Conservation (phyloP, 2,113 vertebrate species). For the Sebastes fasciatus region DNA sequence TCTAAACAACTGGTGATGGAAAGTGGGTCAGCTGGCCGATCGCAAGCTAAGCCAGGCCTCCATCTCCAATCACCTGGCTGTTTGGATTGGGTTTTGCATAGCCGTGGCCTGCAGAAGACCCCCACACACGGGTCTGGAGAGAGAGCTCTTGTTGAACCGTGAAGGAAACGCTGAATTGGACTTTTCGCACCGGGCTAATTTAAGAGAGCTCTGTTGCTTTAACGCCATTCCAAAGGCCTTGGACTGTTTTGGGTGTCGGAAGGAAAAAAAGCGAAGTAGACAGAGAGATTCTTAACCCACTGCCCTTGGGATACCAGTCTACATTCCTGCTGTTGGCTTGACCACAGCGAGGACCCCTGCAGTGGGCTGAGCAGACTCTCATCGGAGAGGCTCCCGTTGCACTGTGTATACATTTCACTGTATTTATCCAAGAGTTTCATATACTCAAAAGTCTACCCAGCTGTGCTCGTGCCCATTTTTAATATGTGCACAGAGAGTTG, state of each 20-base stretch:
- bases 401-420: slow-evolving; percentile 29
- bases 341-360: slow-evolving; percentile 61
- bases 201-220: slow-evolving; percentile 66
- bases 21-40: slow-evolving; percentile 67
- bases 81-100: slow-evolving; percentile 47
- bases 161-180: slow-evolving; percentile 57
- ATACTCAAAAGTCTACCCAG: slow-evolving; percentile 17
- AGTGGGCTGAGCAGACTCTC: slow-evolving; percentile 37
- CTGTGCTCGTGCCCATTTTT: slow-evolving; percentile 9
- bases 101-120: slow-evolving; percentile 36
- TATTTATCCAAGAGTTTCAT: slow-evolving; percentile 52
- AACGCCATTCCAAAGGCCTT: slow-evolving; percentile 43
- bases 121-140: background rate
- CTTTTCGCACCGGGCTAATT: slow-evolving; percentile 58
- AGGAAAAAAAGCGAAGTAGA: slow-evolving; percentile 29
- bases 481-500: slow-evolving; percentile 25
- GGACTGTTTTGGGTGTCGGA: slow-evolving; percentile 24
- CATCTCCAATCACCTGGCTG: slow-evolving; percentile 57
- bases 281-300: slow-evolving; percentile 61
- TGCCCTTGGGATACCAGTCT: slow-evolving; percentile 67
- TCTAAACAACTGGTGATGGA: slow-evolving; percentile 36
- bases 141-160: slow-evolving; percentile 37
- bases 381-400: slow-evolving; percentile 44
- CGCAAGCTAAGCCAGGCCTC: slow-evolving; percentile 43
- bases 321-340: slow-evolving; percentile 63